Percentiles rank a stretch among this genome's conserved stretches.
phyloP scores from a whole-genome alignment of 2,888 invertebrate species.

The Melanargia galathea region DNA sequence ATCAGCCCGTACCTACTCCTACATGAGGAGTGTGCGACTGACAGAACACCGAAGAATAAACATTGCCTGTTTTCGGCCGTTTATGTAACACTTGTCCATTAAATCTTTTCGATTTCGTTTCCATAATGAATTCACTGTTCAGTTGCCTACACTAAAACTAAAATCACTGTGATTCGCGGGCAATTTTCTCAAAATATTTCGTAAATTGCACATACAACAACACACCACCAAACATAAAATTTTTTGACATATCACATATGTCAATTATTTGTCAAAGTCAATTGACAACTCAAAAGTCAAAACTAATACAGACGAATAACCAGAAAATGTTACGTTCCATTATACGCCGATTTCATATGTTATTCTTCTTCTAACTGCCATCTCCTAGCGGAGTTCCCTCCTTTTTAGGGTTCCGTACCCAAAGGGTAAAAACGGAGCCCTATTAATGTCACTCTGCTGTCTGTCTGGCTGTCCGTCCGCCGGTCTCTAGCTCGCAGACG shows the following conservation, averaged over 20 bases:
- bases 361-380: too few species aligned
- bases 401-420: too few species aligned
- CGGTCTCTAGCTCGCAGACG: too few species aligned
- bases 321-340: too few species aligned
- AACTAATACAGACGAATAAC: too few species aligned
- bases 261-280: conserved; percentile 1
- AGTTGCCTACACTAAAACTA: not conserved
- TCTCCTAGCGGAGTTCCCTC: too few species aligned
- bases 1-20: conserved; percentile 36
- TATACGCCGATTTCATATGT: too few species aligned
- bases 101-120: not conserved
- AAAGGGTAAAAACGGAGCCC: too few species aligned
- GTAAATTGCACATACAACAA: not conserved
- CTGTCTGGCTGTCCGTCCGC: too few species aligned
- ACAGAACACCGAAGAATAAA: conserved; percentile 45
- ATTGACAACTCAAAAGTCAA: not conserved
- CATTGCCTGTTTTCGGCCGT: conserved; percentile 34
- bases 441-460: too few species aligned
- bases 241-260: conserved; percentile 6
- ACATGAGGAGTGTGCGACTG: conserved; percentile 39
- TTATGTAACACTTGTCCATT: conserved; percentile 21
- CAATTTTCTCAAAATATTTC: conserved; percentile 2
- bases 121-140: conserved; percentile 15
- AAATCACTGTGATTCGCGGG: not conserved
- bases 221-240: too few species aligned